These are phyloP conservation scores for Gallinago paraguaiae DNA, from an alignment of 2,113 vertebrate genomes.

Conservation along the genomic window DNA sequence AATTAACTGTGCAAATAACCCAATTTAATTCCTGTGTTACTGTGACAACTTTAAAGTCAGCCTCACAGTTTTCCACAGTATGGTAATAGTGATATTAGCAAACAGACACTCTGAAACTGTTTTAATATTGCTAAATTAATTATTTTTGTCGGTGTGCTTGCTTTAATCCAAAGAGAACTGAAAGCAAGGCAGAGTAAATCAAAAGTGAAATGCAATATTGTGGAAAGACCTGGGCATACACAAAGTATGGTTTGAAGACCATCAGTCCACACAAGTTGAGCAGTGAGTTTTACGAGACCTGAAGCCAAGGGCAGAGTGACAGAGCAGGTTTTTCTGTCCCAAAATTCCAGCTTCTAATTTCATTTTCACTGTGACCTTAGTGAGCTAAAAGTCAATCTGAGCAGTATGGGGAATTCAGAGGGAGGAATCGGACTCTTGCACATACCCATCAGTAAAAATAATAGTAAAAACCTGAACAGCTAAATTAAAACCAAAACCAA, in stretches of 20 bases:
- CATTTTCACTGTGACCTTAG: neutral
- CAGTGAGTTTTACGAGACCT: neutral
- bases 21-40: slow-evolving; percentile 58
- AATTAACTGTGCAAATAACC: slow-evolving; percentile 69
- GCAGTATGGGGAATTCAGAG: neutral
- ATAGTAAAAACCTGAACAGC: neutral
- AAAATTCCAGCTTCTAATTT: neutral
- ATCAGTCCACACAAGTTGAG: slow-evolving; percentile 16
- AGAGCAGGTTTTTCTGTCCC: neutral
- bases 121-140: slow-evolving; percentile 72
- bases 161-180: slow-evolving; percentile 62
- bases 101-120: slow-evolving; percentile 64
- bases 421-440: neutral
- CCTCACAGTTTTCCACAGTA: slow-evolving; percentile 41
- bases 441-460: neutral
- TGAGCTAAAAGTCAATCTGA: neutral
- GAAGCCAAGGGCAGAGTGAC: neutral
- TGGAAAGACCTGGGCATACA: neutral
- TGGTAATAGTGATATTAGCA: slow-evolving; percentile 59
- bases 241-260: neutral
- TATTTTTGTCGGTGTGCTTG: slow-evolving; percentile 55
- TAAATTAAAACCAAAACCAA: neutral
- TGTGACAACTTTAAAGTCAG: slow-evolving; percentile 52
- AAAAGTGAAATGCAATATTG: neutral
- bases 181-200: slow-evolving; percentile 64